A percentile compares a stretch with the other conserved stretches of the same genome.
These are phyloP conservation scores for Dasysyrphus tricinctus DNA, from an alignment of 2,888 invertebrate genomes.

Conservation along the genomic window DNA sequence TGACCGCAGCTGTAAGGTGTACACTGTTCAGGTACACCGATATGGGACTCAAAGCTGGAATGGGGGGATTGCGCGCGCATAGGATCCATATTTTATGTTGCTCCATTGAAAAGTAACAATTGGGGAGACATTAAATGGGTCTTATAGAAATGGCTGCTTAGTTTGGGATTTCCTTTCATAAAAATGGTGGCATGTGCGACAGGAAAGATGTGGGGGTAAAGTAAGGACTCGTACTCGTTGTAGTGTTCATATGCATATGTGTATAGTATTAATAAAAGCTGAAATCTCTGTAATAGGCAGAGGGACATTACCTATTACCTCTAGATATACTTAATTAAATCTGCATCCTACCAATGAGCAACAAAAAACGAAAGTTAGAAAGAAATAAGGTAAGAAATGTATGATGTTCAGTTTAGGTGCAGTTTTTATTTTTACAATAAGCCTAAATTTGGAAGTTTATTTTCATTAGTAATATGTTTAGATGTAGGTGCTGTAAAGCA, in stretches of 20 bases:
- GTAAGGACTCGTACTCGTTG: not conserved
- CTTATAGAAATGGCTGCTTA: constrained; percentile 52
- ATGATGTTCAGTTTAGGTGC: too few species aligned
- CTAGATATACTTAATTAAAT: too few species aligned
- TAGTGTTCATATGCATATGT: not conserved
- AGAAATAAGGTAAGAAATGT: too few species aligned
- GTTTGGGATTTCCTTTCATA: constrained; percentile 21
- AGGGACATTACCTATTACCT: too few species aligned
- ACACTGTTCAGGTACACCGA: constrained; percentile 7
- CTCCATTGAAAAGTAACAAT: constrained; percentile 57
- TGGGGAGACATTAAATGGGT: constrained; percentile 59
- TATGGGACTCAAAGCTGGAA: not conserved
- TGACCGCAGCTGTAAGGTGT: constrained; percentile 46
- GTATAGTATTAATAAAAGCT: not conserved
- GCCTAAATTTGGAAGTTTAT: too few species aligned
- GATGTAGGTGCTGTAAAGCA: too few species aligned
- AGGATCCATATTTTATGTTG: constrained; percentile 20
- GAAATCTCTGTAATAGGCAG: too few species aligned
- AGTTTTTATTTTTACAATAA: too few species aligned
- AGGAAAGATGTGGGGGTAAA: not conserved
- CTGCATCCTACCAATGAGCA: too few species aligned
- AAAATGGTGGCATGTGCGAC: not conserved
- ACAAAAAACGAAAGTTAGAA: too few species aligned
- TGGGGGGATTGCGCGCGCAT: constrained; percentile 45
- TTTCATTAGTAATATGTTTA: too few species aligned